Evolutionary conservation across 2,797 vertebrate genomes (phyloP).

Genomic region (Antennarius maculatus): DNA sequence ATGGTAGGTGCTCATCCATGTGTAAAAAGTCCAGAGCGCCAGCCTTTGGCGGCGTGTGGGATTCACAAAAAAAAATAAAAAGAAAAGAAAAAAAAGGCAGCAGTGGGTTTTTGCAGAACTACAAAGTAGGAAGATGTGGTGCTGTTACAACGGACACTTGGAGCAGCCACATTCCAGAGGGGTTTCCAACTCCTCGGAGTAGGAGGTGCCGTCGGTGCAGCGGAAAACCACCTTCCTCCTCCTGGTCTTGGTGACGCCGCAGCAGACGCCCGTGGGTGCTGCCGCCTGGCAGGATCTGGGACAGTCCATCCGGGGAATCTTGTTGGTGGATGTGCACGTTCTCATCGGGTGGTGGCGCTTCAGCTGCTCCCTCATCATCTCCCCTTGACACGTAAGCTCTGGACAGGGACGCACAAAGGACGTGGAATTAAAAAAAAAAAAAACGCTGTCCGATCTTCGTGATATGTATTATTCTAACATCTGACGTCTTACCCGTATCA

Average conservation of each 20-base stretch:
- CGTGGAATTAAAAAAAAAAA: background rate
- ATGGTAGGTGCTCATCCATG: conserved; percentile 48
- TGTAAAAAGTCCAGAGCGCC: conserved; percentile 48
- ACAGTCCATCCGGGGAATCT: conserved; percentile 89
- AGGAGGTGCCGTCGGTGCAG: conserved; percentile 90
- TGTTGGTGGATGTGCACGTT: conserved; percentile 87
- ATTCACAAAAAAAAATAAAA: conserved; percentile 66
- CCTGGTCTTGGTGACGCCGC: conserved; percentile 89
- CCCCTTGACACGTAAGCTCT: conserved; percentile 90
- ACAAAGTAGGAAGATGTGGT: conserved; percentile 34
- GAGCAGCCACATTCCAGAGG: conserved; percentile 93
- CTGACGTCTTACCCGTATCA: conserved; percentile 84
- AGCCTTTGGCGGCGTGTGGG: conserved; percentile 40
- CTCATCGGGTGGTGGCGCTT: conserved; percentile 88
- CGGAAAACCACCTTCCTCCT: conserved; percentile 92
- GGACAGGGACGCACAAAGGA: conserved; percentile 10
- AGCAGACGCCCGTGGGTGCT: conserved; percentile 85
- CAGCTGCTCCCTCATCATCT: conserved; percentile 89
- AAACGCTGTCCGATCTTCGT: background rate
- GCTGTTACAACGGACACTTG: conserved; percentile 86
- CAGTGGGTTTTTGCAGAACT: conserved; percentile 35
- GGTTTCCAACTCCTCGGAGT: conserved; percentile 94
- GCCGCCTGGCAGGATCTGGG: conserved; percentile 81
- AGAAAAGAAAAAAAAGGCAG: conserved; percentile 29
- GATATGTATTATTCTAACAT: background rate